Evolutionary conservation across 2,113 vertebrate genomes (phyloP).

Genomic region (Rhinopomastus cyanomelas): DNA sequence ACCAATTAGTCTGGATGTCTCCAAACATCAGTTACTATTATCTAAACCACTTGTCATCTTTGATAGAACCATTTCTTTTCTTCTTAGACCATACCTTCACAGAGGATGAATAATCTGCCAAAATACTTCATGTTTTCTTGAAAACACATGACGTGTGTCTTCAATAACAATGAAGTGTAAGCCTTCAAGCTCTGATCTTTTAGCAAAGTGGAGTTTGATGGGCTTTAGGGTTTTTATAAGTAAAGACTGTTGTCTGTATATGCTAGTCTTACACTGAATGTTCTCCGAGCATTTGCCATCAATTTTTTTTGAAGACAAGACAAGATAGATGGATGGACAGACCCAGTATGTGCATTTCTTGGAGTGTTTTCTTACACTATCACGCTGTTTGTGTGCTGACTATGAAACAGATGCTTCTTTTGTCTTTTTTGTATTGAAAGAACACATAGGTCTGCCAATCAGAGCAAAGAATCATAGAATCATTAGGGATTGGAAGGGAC

Average conservation of each 20-base stretch:
- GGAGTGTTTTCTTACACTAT: neutral
- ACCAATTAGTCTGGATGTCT: neutral
- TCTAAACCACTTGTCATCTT: neutral
- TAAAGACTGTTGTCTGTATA: neutral
- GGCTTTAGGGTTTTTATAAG: neutral
- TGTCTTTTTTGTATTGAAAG: slow-evolving; percentile 1
- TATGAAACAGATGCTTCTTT: slow-evolving; percentile 24
- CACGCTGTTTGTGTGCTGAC: neutral
- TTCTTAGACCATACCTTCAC: neutral
- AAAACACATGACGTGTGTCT: neutral
- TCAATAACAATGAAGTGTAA: neutral
- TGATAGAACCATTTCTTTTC: neutral
- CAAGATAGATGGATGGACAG: neutral
- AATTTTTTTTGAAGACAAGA: neutral
- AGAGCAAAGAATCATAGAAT: neutral
- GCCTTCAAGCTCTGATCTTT: neutral
- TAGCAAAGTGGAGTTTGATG: neutral
- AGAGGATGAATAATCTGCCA: neutral
- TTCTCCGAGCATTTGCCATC: neutral
- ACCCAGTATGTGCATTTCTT: neutral
- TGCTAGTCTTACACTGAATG: neutral
- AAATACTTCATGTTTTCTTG: neutral
- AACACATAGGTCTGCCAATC: neutral
- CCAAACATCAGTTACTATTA: neutral
- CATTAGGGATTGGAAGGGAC: no score